phyloP scores from a whole-genome alignment of 2,113 vertebrate species.

The Nothocercus julius region DNA sequence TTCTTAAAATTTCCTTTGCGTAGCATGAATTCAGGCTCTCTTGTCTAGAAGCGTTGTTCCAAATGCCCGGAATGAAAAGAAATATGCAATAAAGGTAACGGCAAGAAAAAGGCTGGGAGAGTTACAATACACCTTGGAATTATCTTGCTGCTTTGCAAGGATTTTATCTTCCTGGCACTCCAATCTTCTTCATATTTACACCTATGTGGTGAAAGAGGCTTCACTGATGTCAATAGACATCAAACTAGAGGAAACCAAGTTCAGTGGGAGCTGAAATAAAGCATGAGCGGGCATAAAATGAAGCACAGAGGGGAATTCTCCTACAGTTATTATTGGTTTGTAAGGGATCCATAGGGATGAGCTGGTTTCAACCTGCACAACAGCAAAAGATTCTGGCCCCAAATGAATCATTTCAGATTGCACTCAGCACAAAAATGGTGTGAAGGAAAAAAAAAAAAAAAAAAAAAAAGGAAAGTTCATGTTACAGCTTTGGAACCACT shows the following conservation, averaged over 20 bases:
- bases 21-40: background rate
- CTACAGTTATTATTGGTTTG: background rate
- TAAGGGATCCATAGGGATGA: background rate
- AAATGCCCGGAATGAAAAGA: background rate
- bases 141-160: background rate
- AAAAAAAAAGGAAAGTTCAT: slow-evolving; percentile 9
- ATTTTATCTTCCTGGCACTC: background rate
- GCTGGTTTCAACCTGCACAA: background rate
- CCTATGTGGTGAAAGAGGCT: background rate
- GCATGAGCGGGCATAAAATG: background rate
- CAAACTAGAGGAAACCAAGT: background rate
- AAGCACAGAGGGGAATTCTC: background rate
- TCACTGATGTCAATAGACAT: background rate
- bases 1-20: background rate
- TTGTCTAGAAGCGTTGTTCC: background rate
- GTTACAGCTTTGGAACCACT: background rate
- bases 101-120: background rate
- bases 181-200: background rate
- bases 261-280: background rate
- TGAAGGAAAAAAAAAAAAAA: background rate
- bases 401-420: background rate
- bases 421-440: background rate
- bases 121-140: background rate
- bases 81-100: background rate
- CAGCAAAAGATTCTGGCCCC: fast-evolving